Evolutionary conservation across 2,888 invertebrate genomes (phyloP).

Genomic region (Drosophila anomalata): DNA sequence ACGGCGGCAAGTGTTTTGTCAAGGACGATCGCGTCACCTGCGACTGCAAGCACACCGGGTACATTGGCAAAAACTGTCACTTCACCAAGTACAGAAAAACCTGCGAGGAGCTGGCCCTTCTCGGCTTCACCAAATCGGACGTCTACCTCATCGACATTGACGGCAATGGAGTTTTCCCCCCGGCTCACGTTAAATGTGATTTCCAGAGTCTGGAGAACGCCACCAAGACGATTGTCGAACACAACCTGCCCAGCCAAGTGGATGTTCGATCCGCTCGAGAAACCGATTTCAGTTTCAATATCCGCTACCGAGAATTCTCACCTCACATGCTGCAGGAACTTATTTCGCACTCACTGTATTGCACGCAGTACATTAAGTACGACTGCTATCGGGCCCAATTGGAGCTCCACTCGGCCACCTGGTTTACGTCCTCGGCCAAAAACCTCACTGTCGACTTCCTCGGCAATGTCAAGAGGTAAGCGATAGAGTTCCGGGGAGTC

Average conservation of each 20-base stretch:
- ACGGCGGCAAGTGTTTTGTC: conserved; percentile 95
- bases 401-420: conserved; percentile 93
- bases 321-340: conserved; percentile 96
- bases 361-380: conserved; percentile 94
- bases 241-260: conserved; percentile 95
- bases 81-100: conserved; percentile 96
- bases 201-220: conserved; percentile 94
- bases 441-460: conserved; percentile 92
- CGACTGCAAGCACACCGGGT: conserved; percentile 95
- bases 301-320: conserved; percentile 94
- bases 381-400: conserved; percentile 95
- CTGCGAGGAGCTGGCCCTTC: conserved; percentile 94
- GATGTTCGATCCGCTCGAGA: conserved; percentile 92
- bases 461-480: conserved; percentile 91
- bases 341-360: conserved; percentile 94
- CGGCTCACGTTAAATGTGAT: conserved; percentile 95
- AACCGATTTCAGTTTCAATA: conserved; percentile 92
- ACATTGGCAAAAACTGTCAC: conserved; percentile 96
- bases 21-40: conserved; percentile 94
- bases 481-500: conserved; percentile 24
- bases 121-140: conserved; percentile 95
- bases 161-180: conserved; percentile 95
- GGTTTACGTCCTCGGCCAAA: conserved; percentile 92
- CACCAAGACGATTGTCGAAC: conserved; percentile 95
- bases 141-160: conserved; percentile 97